Evolutionary conservation across 2,797 vertebrate genomes (phyloP).

Genomic region (Takifugu ocellatus): DNA sequence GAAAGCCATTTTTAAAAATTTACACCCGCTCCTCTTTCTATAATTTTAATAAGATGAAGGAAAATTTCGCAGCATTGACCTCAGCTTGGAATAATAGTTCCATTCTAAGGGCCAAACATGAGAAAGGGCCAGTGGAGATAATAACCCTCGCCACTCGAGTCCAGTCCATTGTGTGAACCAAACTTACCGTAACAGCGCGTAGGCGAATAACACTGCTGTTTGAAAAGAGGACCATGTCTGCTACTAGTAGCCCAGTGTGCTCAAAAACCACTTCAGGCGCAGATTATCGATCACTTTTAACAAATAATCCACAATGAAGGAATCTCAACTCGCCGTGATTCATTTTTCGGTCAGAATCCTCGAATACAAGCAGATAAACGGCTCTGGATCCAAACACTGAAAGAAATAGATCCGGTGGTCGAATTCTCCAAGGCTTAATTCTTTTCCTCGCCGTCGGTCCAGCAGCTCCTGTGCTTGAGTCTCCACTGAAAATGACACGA

Average conservation of each 20-base stretch:
- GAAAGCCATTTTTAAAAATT: background rate
- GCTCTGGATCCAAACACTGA: background rate
- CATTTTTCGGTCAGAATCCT: conserved; percentile 6
- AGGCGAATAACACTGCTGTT: conserved; percentile 78
- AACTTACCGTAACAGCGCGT: conserved; percentile 85
- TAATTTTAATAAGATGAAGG: background rate
- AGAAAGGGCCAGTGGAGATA: conserved; percentile 45
- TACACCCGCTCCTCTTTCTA: background rate
- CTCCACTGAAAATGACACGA: conserved; percentile 72
- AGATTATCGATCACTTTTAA: conserved; percentile 35
- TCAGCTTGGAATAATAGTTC: conserved; percentile 5
- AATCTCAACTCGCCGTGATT: conserved; percentile 6
- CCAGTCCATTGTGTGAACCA: conserved; percentile 73
- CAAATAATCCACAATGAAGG: conserved; percentile 37
- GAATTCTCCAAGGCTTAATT: conserved; percentile 10
- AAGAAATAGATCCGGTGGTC: background rate
- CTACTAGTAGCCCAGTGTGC: conserved; percentile 67
- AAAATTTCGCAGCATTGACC: conserved; percentile 3
- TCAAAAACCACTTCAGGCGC: conserved; percentile 52
- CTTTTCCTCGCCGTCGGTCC: conserved; percentile 22
- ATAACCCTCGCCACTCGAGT: conserved; percentile 62
- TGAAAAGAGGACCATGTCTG: conserved; percentile 78
- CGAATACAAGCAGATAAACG: background rate
- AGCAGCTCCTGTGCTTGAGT: conserved; percentile 61
- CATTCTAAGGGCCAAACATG: conserved; percentile 7